Conservation (phyloP, 2,888 invertebrate genomes). For the Acanthosepion lycidas region DNA sequence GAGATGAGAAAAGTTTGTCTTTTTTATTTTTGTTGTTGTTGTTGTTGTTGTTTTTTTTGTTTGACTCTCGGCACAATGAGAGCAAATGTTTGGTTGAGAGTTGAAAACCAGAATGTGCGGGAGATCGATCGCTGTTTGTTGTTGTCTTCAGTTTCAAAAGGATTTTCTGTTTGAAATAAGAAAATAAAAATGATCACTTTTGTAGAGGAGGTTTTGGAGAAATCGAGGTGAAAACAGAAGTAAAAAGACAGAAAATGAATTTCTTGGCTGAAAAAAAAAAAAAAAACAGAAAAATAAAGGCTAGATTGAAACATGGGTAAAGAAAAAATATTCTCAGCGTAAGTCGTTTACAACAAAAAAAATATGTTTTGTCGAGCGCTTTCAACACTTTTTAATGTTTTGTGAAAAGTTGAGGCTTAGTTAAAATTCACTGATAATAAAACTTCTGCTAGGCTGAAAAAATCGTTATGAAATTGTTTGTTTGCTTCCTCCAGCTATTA, state of each 20-base stretch:
- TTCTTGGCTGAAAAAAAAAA: not conserved
- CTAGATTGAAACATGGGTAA: not conserved
- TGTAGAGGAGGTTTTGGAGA: not conserved
- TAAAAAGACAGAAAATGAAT: not conserved
- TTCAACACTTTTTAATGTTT: not conserved
- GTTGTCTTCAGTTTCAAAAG: not conserved
- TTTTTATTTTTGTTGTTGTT: too few species aligned
- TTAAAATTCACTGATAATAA: too few species aligned
- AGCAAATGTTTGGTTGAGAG: not conserved
- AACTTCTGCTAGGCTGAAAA: too few species aligned
- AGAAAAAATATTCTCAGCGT: not conserved
- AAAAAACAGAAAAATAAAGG: not conserved
- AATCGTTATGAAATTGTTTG: too few species aligned
- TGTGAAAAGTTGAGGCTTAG: not conserved
- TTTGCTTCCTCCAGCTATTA: too few species aligned
- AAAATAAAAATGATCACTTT: not conserved
- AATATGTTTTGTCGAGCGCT: not conserved
- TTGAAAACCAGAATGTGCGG: not conserved
- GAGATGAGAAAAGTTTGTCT: not conserved
- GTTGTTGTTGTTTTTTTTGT: not conserved
- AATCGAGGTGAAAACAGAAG: not conserved
- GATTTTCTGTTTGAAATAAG: not conserved
- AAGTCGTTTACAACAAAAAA: not conserved
- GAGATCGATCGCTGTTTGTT: not conserved
- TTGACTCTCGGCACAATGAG: not conserved